Base-by-base conservation (phyloP, 2,797 vertebrate species). In the Falco cherrug region DNA sequence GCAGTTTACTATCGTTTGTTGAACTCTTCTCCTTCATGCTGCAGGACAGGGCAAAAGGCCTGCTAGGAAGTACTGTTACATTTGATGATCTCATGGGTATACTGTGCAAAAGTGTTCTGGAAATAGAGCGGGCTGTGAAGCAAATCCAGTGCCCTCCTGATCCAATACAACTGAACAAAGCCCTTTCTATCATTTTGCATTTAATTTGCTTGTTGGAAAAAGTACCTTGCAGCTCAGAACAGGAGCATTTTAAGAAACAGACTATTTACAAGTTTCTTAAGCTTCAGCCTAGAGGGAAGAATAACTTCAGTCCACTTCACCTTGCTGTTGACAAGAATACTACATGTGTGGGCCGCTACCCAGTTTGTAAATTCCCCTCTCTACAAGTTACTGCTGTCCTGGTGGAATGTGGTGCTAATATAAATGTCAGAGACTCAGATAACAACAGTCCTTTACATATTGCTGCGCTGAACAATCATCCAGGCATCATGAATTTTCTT, bases 11-110 rank as follows among this genome's bases (percentile, higher is more conserved):
- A 20, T 99, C 99, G 4, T 99, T 99, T 54, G 99, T 99, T 6
- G 99, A 99, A 97, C 99, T 99, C 39, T 99, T 99, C 97, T 99
- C 99, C 89, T 99, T 99, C 97, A 99, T 99, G 99, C 98, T 99
- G n/a, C 99, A 99, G 97, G 99, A 99, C 97, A 98, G 99, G 35
- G 99, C 99, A 91, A 99, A 99, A 96, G 99, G 99, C 65, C 98
- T 99, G 19, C 97, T 99, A 96, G 99, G 99, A 31, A 99, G 99
- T 16, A 99, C 98, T 0, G 99, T 99, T 87, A 99, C 99, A 26
- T 99, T 99, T 94, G 98, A 84, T 74, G 69, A 84, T 74, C 60
- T 84, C 16, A 84, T 84, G 60, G 51, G 24, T 65, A 84, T 65
- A 74, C 57, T 83, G 6, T 83, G 47, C 57, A 83, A 83, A 83